Evolutionary conservation across 2,113 vertebrate genomes (phyloP), one percentile per base, ranked within the genome.

Genomic region (Nothocercus nigrocapillus): DNA sequence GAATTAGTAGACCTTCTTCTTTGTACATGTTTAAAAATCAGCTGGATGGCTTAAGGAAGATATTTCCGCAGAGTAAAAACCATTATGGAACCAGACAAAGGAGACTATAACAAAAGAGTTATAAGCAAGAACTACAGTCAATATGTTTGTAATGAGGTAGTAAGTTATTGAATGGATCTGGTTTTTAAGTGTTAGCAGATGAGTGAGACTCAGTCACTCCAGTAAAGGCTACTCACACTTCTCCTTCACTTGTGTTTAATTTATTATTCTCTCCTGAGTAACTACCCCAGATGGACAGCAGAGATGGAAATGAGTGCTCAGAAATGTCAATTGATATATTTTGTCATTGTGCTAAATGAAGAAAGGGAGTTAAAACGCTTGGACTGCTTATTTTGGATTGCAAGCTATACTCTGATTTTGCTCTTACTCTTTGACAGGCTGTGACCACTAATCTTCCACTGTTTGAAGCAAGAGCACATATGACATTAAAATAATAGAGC

Each of bases 1-100:
- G 77, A 67, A 84, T 96, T 95, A 80, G 72, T 85, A 75, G 89
- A 36, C 13, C 7, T 73, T 75, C 90, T 74, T 69, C 56, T 38
- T 68, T 62, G 7, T 78, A 11, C 1, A 0, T 45, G 19, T 62
- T 66, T 61, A 69, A 63, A 88, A 70, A 82, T 91, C 67, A 78
- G 45, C 59, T 20, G 36, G 59, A 83, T n/a, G 86, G 25, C 10
- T 93, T 82, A 85, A 85, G 28, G 27, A 61, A 24, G 25, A 20
- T 62, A 10, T 49, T 87, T 82, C 42, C 76, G 47, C 32, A 85
- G 42, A 82, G 69, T 5, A 6, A 90, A 83, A 36, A 75, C 4
- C 17, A 6, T 47, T 47, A 28, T 34, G 30, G 27, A 74, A 19
- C 6, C 16, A 69, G 22, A 27, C 80, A 32, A 42, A 30, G 53